Percentiles rank a stretch among this genome's conserved stretches.
Conservation (phyloP, 2,888 invertebrate genomes). For the Philonicus albiceps region DNA sequence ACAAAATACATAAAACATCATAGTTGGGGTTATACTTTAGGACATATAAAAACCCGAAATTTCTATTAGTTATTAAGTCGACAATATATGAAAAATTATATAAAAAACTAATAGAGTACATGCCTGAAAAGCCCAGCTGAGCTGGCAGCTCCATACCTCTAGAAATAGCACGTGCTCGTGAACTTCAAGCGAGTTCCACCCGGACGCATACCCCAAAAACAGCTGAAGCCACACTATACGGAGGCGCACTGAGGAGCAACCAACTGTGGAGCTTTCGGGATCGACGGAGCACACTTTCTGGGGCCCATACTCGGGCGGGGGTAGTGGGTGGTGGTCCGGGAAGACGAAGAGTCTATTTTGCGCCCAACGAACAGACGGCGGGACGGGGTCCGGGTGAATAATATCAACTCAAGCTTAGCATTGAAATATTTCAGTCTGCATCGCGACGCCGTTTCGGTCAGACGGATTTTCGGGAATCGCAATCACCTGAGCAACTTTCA, state of each 20-base stretch:
- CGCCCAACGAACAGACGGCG: not conserved
- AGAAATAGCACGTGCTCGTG: slow-evolving; percentile 31
- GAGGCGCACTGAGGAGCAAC: not conserved
- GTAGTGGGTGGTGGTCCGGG: not conserved
- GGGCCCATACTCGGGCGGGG: not conserved
- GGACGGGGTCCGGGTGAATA: not conserved
- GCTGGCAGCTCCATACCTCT: not conserved
- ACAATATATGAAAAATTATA: not conserved
- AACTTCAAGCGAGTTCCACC: slow-evolving; percentile 1
- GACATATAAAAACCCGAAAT: too few relatives aligned
- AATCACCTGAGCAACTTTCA: not conserved
- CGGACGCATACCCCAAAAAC: not conserved
- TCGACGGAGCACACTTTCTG: not conserved
- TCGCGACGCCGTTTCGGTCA: slow-evolving; percentile 39
- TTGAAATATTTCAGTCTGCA: slow-evolving; percentile 44
- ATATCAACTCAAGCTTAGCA: slow-evolving; percentile 43
- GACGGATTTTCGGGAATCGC: not conserved
- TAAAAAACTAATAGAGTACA: not conserved
- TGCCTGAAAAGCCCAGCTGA: not conserved
- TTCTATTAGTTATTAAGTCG: too few relatives aligned
- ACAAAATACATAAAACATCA: too few relatives aligned
- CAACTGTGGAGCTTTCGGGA: slow-evolving; percentile 29
- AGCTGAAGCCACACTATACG: not conserved
- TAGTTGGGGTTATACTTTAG: too few relatives aligned
- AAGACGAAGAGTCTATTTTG: not conserved